Evolutionary conservation across 2,888 invertebrate species (phyloP).

Genomic region (Dione vanillae): DNA sequence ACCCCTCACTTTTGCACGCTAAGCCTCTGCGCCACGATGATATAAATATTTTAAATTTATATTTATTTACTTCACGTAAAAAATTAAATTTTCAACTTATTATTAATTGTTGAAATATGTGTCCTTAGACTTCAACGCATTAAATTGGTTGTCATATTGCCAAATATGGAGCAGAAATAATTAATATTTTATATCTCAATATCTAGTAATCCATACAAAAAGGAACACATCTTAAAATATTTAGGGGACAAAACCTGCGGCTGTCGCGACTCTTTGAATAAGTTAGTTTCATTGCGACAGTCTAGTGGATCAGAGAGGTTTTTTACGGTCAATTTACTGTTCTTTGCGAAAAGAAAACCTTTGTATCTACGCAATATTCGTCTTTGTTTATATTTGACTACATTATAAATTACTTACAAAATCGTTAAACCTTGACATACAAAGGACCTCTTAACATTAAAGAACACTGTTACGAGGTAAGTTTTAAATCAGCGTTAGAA

Average conservation of each 20-base stretch:
- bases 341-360: conserved; percentile 23
- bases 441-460: conserved; percentile 12
- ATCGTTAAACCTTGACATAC: conserved; percentile 24
- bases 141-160: no score
- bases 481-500: background rate
- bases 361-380: conserved; percentile 22
- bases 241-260: conserved; percentile 27
- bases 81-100: background rate
- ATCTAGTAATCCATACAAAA: conserved; percentile 25
- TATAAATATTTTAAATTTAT: no score
- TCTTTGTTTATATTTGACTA: conserved; percentile 13
- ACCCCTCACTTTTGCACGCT: no score
- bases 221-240: conserved; percentile 29
- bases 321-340: conserved; percentile 32
- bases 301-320: conserved; percentile 27
- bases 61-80: no score
- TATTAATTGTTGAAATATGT: background rate
- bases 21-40: no score
- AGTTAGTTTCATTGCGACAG: conserved; percentile 35
- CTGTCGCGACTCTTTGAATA: conserved; percentile 31
- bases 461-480: background rate
- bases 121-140: background rate
- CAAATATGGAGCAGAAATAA: no score
- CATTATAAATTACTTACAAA: conserved; percentile 27
- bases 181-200: conserved; percentile 1